Base-by-base conservation (phyloP, 37 sponge, comb jelly and placozoan genomes). In the Halichondria panicea region DNA sequence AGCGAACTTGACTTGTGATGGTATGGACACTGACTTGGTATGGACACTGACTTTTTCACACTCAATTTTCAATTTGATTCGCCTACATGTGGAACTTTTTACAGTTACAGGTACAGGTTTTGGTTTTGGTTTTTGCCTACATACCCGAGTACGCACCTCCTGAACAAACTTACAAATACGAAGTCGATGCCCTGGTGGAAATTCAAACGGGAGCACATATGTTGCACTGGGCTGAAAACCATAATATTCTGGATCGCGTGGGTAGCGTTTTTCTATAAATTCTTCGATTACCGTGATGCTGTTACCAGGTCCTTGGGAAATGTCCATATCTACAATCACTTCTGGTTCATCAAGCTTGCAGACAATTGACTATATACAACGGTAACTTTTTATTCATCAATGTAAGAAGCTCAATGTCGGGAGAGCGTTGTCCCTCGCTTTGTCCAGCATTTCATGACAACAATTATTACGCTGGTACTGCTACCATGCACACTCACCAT, bases 351-450 rank as follows among this genome's bases (percentile, higher is more conserved):
- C 75, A 74, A 40, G 75, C 62, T n/a, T 59, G 8, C 33, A 74
- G 22, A 43, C 62, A 57, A 19, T 74, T 45, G 0, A 74, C 60
- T 15, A 74, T 62, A 59, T 74, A 74, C 75, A 27, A 60, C 25
- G 74, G 74, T 4, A 72, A 33, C 27, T 57, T 59, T 57, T 24
- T 37, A 2, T 22, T 39, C 75, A 74, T 74, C 30, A 74, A 22
- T 18, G 61, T 8, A 24, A 59, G n/a, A n/a, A n/a, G n/a, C n/a
- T n/a, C n/a, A n/a, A n/a, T n/a, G n/a, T n/a, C n/a, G n/a, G n/a
- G n/a, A n/a, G n/a, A n/a, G n/a, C n/a, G n/a, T n/a, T n/a, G n/a
- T n/a, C n/a, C n/a, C n/a, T n/a, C n/a, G n/a, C n/a, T n/a, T n/a
- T n/a, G n/a, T n/a, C n/a, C n/a, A n/a, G n/a, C n/a, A n/a, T n/a